Conservation (phyloP, 2,113 vertebrate genomes). For the Vombatus ursinus region DNA sequence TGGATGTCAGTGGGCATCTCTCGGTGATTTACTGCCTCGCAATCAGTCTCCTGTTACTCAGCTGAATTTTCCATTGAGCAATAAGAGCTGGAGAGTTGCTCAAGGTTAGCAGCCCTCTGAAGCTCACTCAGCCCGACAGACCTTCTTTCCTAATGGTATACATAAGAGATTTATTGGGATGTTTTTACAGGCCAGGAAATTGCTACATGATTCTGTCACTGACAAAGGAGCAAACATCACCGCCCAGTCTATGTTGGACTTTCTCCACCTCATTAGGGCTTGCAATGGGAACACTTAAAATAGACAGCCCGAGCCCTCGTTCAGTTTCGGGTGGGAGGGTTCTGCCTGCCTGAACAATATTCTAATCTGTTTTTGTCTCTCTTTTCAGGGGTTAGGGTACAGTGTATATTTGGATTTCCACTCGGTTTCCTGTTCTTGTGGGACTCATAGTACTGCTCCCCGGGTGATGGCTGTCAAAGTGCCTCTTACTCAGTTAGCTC, state of each 20-base stretch:
- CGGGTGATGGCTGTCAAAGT: slow-evolving; percentile 26
- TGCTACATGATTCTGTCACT: slow-evolving; percentile 79
- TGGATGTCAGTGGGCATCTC: not conserved
- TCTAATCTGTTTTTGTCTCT: slow-evolving; percentile 73
- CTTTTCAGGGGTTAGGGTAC: slow-evolving; percentile 63
- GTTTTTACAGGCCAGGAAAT: slow-evolving; percentile 83
- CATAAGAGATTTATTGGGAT: slow-evolving; percentile 84
- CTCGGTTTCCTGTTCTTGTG: slow-evolving; percentile 71
- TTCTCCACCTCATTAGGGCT: slow-evolving; percentile 77
- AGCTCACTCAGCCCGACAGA: slow-evolving; percentile 81
- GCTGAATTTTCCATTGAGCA: slow-evolving; percentile 78
- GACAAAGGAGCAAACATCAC: slow-evolving; percentile 80
- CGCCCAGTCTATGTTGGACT: slow-evolving; percentile 73
- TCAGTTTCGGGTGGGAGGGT: slow-evolving; percentile 65
- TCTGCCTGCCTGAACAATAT: slow-evolving; percentile 64
- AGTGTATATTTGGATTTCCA: slow-evolving; percentile 73
- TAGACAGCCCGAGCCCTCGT: slow-evolving; percentile 50
- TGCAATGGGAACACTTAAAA: slow-evolving; percentile 72
- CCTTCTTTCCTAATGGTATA: slow-evolving; percentile 75
- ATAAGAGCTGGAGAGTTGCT: slow-evolving; percentile 72
- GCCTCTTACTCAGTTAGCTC: slow-evolving; percentile 32
- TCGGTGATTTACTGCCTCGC: slow-evolving; percentile 71
- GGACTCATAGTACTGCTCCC: slow-evolving; percentile 56
- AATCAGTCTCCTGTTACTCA: slow-evolving; percentile 64
- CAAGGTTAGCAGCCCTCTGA: slow-evolving; percentile 81